Evolutionary conservation across 2,888 invertebrate genomes (phyloP).

Genomic region (Nysson spinosus): DNA sequence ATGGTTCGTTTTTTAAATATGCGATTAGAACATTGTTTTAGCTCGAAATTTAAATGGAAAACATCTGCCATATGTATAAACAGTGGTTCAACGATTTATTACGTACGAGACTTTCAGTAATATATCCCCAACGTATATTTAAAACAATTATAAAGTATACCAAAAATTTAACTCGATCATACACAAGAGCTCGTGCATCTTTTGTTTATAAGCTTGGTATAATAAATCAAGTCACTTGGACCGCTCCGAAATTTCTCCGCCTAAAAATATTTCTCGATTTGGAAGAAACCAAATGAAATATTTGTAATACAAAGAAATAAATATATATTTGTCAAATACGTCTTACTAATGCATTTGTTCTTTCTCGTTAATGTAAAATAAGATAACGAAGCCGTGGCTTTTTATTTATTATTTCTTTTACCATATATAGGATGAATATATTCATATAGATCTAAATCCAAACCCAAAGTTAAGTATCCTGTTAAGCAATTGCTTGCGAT

Average conservation of each 20-base stretch:
- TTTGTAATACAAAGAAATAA: slow-evolving; percentile 33
- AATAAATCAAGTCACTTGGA: background rate
- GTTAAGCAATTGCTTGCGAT: slow-evolving; percentile 45
- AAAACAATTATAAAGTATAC: slow-evolving; percentile 37
- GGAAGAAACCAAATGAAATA: background rate
- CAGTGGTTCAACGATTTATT: slow-evolving; percentile 54
- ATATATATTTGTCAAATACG: slow-evolving; percentile 29
- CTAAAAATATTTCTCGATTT: slow-evolving; percentile 4
- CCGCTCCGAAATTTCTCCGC: background rate
- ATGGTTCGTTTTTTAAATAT: background rate
- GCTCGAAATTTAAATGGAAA: slow-evolving; percentile 1
- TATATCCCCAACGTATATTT: slow-evolving; percentile 17
- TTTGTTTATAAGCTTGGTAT: background rate
- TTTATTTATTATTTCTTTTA: slow-evolving; percentile 10
- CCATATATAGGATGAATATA: slow-evolving; percentile 18
- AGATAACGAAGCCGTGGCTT: slow-evolving; percentile 5
- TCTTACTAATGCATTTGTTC: slow-evolving; percentile 1
- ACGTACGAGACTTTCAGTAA: slow-evolving; percentile 37
- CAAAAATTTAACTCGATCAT: slow-evolving; percentile 17
- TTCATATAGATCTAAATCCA: slow-evolving; percentile 31
- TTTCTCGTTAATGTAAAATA: background rate
- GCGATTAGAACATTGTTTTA: slow-evolving; percentile 1
- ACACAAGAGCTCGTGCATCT: background rate
- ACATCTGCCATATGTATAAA: slow-evolving; percentile 11
- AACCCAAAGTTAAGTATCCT: slow-evolving; percentile 47